Percentiles rank a stretch among this genome's conserved stretches.
Conservation (phyloP, 2,797 vertebrate genomes). For the Microctenopoma steveboyesi region DNA sequence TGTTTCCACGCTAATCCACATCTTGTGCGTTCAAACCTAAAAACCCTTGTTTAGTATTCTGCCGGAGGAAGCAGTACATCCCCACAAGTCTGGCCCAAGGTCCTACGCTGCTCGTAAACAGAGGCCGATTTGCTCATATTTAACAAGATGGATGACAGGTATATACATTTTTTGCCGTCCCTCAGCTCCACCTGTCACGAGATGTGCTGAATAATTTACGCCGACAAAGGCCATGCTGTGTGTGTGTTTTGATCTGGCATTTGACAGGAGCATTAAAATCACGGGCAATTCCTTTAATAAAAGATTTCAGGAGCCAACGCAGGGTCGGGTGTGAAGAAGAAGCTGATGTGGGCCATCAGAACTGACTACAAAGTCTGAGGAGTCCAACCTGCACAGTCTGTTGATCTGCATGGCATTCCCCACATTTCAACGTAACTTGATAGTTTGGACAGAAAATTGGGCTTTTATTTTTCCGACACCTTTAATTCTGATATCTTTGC, state of each 20-base stretch:
- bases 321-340: background rate
- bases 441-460: no score
- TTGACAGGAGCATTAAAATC: slow-evolving; percentile 31
- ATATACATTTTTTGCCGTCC: slow-evolving; percentile 26
- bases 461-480: no score
- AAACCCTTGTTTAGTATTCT: slow-evolving; percentile 58
- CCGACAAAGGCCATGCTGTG: slow-evolving; percentile 13
- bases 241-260: slow-evolving; percentile 24
- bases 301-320: slow-evolving; percentile 1
- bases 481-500: no score
- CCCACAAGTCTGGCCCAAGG: slow-evolving; percentile 59
- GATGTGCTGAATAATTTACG: slow-evolving; percentile 55
- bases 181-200: slow-evolving; percentile 42
- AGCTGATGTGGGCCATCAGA: no score
- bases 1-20: slow-evolving; percentile 53
- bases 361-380: no score
- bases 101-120: slow-evolving; percentile 48
- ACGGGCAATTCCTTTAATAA: slow-evolving; percentile 35
- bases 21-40: slow-evolving; percentile 5
- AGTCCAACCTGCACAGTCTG: no score
- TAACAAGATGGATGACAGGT: slow-evolving; percentile 61
- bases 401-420: no score
- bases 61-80: slow-evolving; percentile 32
- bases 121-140: slow-evolving; percentile 64
- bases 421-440: no score